Conservation (phyloP, 1,140 invertebrate species). For the Drosophila insularis region DNA sequence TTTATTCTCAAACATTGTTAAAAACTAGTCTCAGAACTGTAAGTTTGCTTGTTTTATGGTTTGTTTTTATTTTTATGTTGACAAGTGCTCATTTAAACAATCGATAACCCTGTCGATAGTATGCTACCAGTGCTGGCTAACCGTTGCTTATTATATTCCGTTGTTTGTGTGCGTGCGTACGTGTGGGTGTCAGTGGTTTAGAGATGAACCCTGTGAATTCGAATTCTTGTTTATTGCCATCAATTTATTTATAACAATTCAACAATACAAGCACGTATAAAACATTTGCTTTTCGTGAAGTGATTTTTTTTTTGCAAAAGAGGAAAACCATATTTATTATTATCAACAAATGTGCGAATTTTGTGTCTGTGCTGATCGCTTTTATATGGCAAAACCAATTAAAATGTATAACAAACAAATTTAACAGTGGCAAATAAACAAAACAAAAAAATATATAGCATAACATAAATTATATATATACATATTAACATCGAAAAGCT, state of each 20-base stretch:
- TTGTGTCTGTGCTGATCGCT: background rate
- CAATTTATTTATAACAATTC: constrained; percentile 11
- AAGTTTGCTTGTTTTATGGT: too few relatives aligned
- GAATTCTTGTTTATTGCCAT: constrained; percentile 20
- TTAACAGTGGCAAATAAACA: background rate
- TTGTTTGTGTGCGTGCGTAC: constrained; percentile 13
- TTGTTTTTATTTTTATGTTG: too few relatives aligned
- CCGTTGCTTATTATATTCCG: background rate
- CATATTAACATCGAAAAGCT: background rate
- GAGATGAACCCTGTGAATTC: constrained; percentile 23
- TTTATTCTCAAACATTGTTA: too few relatives aligned
- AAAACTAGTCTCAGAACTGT: too few relatives aligned
- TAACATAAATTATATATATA: constrained; percentile 5
- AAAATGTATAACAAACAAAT: background rate
- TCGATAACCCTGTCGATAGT: background rate
- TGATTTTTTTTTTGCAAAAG: background rate
- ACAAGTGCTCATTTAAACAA: too few relatives aligned
- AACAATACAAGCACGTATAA: background rate
- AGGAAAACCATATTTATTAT: background rate
- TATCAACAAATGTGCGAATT: background rate
- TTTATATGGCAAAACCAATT: background rate
- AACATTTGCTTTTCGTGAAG: background rate
- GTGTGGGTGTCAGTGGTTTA: constrained; percentile 12
- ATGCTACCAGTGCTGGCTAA: background rate
- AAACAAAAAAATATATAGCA: background rate